Evolutionary conservation across 2,797 vertebrate species (phyloP).

Genomic region (Danio tinwini): DNA sequence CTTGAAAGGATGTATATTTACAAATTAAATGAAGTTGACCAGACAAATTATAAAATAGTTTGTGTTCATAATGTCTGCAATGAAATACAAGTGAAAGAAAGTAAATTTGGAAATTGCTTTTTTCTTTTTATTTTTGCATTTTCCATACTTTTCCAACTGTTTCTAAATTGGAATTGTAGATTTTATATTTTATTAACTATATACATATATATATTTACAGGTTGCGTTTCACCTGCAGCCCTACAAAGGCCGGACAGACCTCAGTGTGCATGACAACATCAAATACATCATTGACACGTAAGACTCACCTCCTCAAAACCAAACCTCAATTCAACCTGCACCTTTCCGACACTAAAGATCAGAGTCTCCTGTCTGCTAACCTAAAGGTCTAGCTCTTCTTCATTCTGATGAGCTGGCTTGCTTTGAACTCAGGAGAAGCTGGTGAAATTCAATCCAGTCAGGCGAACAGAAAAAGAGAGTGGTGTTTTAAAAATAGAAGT

Average conservation of each 20-base stretch:
- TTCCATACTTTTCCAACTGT: too few species aligned
- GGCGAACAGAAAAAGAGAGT: slow-evolving; percentile 41
- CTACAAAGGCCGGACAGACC: slow-evolving; percentile 79
- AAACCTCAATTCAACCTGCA: not conserved
- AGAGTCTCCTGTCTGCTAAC: slow-evolving; percentile 11
- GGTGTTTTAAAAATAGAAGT: slow-evolving; percentile 65
- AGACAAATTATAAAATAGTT: too few species aligned
- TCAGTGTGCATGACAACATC: slow-evolving; percentile 85
- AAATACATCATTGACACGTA: slow-evolving; percentile 91
- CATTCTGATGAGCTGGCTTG: slow-evolving; percentile 31
- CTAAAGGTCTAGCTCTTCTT: slow-evolving; percentile 29
- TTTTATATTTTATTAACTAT: slow-evolving; percentile 80
- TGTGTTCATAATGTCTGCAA: too few species aligned
- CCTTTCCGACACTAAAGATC: not conserved
- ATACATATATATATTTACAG: slow-evolving; percentile 60
- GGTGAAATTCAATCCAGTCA: slow-evolving; percentile 48
- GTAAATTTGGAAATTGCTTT: too few species aligned
- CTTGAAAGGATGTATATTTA: too few species aligned
- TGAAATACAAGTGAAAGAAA: too few species aligned
- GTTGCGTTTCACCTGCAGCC: slow-evolving; percentile 85
- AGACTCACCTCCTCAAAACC: slow-evolving; percentile 56
- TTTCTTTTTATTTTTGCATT: too few species aligned
- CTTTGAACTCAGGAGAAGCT: slow-evolving; percentile 37
- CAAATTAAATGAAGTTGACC: too few species aligned
- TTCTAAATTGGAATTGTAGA: not conserved